Evolutionary conservation across 2,888 invertebrate genomes (phyloP).

Genomic region (Leptura quadrifasciata): DNA sequence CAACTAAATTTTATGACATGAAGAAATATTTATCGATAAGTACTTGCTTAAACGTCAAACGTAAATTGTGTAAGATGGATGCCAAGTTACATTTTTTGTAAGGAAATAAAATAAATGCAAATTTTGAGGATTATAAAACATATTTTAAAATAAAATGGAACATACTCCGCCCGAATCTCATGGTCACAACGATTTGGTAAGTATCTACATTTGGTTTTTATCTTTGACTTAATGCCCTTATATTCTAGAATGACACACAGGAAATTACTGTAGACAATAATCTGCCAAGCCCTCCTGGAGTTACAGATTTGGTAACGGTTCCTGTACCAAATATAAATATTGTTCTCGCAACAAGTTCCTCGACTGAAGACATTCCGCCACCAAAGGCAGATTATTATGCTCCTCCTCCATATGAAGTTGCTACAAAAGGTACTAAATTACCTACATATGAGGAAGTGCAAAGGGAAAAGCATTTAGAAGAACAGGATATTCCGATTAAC

Average conservation of each 20-base stretch:
- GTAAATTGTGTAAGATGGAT: conserved; percentile 45
- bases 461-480: conserved; percentile 88
- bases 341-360: conserved; percentile 63
- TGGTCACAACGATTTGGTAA: conserved; percentile 37
- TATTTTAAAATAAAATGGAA: conserved; percentile 55
- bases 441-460: conserved; percentile 96
- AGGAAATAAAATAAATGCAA: neutral
- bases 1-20: conserved; percentile 3
- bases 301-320: conserved; percentile 19
- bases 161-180: conserved; percentile 57
- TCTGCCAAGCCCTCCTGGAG: conserved; percentile 42
- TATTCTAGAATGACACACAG: conserved; percentile 45
- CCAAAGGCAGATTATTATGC: conserved; percentile 90
- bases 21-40: conserved; percentile 15
- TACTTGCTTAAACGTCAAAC: conserved; percentile 30
- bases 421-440: conserved; percentile 84
- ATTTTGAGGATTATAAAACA: conserved; percentile 13
- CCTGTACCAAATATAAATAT: conserved; percentile 52
- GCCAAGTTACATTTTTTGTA: conserved; percentile 47
- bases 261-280: conserved; percentile 55
- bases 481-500: conserved; percentile 73
- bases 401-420: conserved; percentile 92
- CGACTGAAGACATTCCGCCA: conserved; percentile 82
- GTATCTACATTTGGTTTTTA: conserved; percentile 6
- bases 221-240: conserved; percentile 15